Conservation (phyloP, 2,888 invertebrate species). For the Junonia oenone region DNA sequence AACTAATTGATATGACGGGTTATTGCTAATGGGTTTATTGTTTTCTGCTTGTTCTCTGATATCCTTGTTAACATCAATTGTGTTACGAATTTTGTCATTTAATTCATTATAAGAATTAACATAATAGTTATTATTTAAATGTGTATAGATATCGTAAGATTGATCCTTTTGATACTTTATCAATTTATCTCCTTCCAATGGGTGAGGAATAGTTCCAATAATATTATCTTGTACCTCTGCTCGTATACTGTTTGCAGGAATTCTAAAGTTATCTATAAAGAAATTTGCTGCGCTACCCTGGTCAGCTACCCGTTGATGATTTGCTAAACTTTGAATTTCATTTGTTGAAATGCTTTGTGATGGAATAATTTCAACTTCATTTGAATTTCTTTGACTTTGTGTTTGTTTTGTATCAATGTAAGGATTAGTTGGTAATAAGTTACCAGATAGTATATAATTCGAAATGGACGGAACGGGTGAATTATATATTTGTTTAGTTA, state of each 20-base stretch:
- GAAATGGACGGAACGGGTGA: constrained; percentile 34
- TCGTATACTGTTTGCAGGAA: constrained; percentile 54
- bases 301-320: constrained; percentile 36
- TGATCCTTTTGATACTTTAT: constrained; percentile 66
- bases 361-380: constrained; percentile 48
- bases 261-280: constrained; percentile 43
- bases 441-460: constrained; percentile 16
- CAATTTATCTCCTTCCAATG: constrained; percentile 55
- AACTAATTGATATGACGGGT: constrained; percentile 51
- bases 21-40: constrained; percentile 19
- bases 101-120: not conserved
- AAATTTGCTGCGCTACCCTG: constrained; percentile 41
- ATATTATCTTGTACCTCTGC: constrained; percentile 67
- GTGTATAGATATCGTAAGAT: constrained; percentile 61
- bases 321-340: constrained; percentile 3
- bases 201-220: constrained; percentile 63
- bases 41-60: constrained; percentile 6
- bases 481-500: constrained; percentile 60
- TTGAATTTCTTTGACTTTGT: constrained; percentile 30
- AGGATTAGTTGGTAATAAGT: not conserved
- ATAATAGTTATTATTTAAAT: constrained; percentile 41
- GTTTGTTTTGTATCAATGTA: constrained; percentile 1
- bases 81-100: constrained; percentile 5
- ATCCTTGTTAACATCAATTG: constrained; percentile 2
- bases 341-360: constrained; percentile 37